Percentiles rank a stretch among this genome's conserved stretches.
Conservation (phyloP, 2,113 vertebrate species). For the Amia ocellicauda region DNA sequence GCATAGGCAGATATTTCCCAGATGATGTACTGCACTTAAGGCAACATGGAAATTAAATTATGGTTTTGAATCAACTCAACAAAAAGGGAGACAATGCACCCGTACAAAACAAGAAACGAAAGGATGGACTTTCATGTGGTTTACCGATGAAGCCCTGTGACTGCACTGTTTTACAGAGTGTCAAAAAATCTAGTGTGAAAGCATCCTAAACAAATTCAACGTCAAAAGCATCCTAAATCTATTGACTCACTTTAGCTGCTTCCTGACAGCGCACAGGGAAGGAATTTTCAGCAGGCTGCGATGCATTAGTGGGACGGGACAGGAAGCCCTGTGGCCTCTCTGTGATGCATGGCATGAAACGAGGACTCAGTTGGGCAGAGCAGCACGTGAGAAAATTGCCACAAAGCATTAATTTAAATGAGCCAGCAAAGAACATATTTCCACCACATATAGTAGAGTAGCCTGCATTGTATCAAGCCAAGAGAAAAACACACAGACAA, state of each 20-base stretch:
- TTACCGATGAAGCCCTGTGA: conserved; percentile 27
- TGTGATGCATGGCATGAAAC: background rate
- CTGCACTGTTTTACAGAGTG: conserved; percentile 26
- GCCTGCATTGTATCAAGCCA: background rate
- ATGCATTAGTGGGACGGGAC: background rate
- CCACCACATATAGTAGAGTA: background rate
- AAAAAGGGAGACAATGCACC: conserved; percentile 35
- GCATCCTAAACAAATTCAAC: conserved; percentile 43
- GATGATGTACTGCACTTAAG: background rate
- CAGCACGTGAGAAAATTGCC: background rate
- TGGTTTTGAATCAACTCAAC: conserved; percentile 10
- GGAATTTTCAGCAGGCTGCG: conserved; percentile 23
- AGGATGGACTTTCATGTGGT: conserved; percentile 47
- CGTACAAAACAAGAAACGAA: conserved; percentile 25
- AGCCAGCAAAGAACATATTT: background rate
- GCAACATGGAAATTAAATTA: background rate
- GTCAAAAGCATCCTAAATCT: conserved; percentile 33
- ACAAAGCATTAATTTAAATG: background rate
- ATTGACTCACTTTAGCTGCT: background rate
- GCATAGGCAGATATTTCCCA: too few species aligned
- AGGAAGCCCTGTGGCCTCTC: background rate
- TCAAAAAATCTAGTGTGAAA: conserved; percentile 18
- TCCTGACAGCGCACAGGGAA: conserved; percentile 3
- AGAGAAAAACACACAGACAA: background rate
- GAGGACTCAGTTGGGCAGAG: background rate